These are phyloP conservation scores for Stichodactyla mertensii DNA, from an alignment of 64 coral and sea anemone genomes.

Conservation along the genomic window DNA sequence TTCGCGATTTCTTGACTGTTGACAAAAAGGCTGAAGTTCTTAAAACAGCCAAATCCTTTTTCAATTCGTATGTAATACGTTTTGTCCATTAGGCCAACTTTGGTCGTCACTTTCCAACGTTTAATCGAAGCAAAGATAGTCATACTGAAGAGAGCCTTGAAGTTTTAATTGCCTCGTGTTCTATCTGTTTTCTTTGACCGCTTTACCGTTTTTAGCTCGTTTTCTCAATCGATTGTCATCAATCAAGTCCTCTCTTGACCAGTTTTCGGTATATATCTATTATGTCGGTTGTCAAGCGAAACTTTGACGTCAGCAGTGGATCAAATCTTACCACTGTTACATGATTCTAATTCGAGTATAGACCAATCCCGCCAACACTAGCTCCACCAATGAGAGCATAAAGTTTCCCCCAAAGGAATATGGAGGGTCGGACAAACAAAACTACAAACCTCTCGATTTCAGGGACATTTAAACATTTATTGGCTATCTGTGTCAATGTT, in stretches of 20 bases:
- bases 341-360: too few relatives aligned
- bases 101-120: background rate
- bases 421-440: too few relatives aligned
- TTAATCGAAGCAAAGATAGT: background rate
- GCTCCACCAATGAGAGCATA: too few relatives aligned
- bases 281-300: too few relatives aligned
- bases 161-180: background rate
- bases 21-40: background rate
- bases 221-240: background rate
- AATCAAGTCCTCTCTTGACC: background rate
- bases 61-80: background rate
- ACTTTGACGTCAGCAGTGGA: too few relatives aligned
- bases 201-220: background rate
- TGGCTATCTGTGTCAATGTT: too few relatives aligned
- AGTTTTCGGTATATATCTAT: too few relatives aligned
- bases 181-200: background rate
- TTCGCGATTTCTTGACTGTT: background rate
- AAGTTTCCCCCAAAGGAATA: too few relatives aligned
- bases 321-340: too few relatives aligned
- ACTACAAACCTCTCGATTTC: too few relatives aligned
- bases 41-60: background rate
- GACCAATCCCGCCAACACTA: too few relatives aligned
- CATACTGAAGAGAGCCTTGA: background rate
- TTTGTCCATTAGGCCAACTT: constrained; percentile 16
- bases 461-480: too few relatives aligned